Evolutionary conservation across 2,113 vertebrate genomes (phyloP), one percentile per base, ranked within the genome.

Genomic region (Prietella phreatophila): DNA sequence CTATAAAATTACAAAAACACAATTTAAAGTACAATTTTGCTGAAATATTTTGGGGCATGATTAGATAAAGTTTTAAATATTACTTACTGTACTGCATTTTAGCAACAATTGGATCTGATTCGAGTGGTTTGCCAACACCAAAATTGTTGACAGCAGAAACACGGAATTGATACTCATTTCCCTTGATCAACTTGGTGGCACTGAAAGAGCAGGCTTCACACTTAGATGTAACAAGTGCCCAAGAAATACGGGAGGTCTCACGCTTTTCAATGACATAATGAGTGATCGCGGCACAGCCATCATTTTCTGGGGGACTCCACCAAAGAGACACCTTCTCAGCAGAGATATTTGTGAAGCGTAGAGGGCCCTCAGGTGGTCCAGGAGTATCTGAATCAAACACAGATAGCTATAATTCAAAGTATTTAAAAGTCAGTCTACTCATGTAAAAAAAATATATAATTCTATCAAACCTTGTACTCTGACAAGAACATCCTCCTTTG

Each of bases 121-220:
- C 98, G 81, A 99, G 91, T 39, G 98, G 96, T 93, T 96, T 97
- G 86, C 98, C 97, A 86, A 96, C 96, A 89, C 98, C 98, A 93
- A 98, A 99, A 92, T 96, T 99, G 93, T 99, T 99, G 89, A 96
- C 97, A 87, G 98, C 97, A 92, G 97, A 99, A 86, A 99, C 92
- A 92, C 98, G 97, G 96, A 99, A 99, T 89, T 99, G 98, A 91
- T 99, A 99, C 89, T 99, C 98, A 63, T 99, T 99, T 94, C 97
- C 98, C 61, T 96, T 98, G 91, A 99, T 99, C 90, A 99, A 94
- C 92, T 97, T 99, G 78, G 94, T 95, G 86, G 96, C 97, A 6
- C 95, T 97, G 88, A 96, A 98, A 89, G 96, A 98, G 90, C 95
- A 99, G 56, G 96, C 97, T 96, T 99, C 97, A 92, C 97, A 98